Evolutionary conservation across 1,140 invertebrate species (phyloP).

Genomic region (Grapholita molesta): DNA sequence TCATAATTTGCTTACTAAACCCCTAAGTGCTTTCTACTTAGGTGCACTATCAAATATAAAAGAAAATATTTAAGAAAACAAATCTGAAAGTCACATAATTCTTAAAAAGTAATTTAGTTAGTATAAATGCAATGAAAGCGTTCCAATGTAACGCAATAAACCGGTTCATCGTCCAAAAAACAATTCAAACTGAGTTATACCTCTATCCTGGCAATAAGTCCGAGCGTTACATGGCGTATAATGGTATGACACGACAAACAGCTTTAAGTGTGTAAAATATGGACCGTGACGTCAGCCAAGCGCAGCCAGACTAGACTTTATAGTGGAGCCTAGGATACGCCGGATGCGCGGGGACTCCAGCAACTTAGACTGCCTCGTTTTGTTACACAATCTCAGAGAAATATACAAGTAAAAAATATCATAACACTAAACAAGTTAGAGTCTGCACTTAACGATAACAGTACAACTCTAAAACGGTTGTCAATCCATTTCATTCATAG

Average conservation of each 20-base stretch:
- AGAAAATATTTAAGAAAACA: slow-evolving; percentile 44
- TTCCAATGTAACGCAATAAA: slow-evolving; percentile 63
- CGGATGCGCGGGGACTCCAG: slow-evolving; percentile 36
- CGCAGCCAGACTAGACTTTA: slow-evolving; percentile 60
- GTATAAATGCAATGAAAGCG: slow-evolving; percentile 52
- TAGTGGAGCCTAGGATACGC: slow-evolving; percentile 50
- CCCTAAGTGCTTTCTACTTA: background rate
- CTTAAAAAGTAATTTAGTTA: slow-evolving; percentile 64
- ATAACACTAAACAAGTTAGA: background rate
- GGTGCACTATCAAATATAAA: slow-evolving; percentile 29
- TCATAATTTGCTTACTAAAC: background rate
- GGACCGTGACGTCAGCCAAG: slow-evolving; percentile 67
- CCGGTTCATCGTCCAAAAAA: slow-evolving; percentile 53
- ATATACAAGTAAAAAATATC: background rate
- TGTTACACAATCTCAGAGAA: background rate
- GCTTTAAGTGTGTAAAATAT: slow-evolving; percentile 77
- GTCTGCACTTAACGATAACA: background rate
- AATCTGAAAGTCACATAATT: slow-evolving; percentile 55
- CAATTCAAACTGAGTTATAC: slow-evolving; percentile 72
- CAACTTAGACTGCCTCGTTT: background rate
- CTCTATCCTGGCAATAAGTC: slow-evolving; percentile 65
- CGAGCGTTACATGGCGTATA: slow-evolving; percentile 71
- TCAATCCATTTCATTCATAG: too few species aligned
- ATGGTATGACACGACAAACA: slow-evolving; percentile 77
- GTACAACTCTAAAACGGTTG: too few species aligned